phyloP scores from a whole-genome alignment of 2,888 invertebrate genomes.

The Hemicrepidius hirtus region DNA sequence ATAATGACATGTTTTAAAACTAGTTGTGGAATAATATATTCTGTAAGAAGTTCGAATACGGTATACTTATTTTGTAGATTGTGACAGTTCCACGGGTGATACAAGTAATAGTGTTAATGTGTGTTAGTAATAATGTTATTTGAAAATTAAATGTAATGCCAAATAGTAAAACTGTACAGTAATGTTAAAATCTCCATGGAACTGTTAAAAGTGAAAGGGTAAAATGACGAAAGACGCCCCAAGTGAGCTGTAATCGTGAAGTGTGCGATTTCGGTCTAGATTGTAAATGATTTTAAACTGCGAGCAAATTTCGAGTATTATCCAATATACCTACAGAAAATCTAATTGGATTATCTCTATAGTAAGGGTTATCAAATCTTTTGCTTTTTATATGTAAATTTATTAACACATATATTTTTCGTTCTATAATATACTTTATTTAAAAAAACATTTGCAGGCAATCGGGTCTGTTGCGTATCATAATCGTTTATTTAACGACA shows the following conservation, averaged over 20 bases:
- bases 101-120: no score
- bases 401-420: conserved; percentile 39
- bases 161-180: conserved; percentile 37
- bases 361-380: conserved; percentile 47
- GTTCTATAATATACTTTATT: conserved; percentile 38
- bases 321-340: conserved; percentile 53
- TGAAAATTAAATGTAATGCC: conserved; percentile 13
- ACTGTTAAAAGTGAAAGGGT: conserved; percentile 58
- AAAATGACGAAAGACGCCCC: conserved; percentile 58
- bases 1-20: no score
- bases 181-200: conserved; percentile 51
- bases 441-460: conserved; percentile 16
- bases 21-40: no score
- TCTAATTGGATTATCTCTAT: conserved; percentile 50
- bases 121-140: no score
- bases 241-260: conserved; percentile 57
- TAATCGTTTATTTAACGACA: no score
- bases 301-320: conserved; percentile 56
- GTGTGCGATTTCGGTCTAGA: conserved; percentile 49
- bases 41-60: no score
- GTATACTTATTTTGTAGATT: no score
- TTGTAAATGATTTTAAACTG: conserved; percentile 54
- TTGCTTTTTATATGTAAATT: conserved; percentile 52
- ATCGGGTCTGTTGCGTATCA: not conserved
- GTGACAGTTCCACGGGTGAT: no score